phyloP scores from a whole-genome alignment of 2,888 invertebrate genomes.

The Alitta virens region DNA sequence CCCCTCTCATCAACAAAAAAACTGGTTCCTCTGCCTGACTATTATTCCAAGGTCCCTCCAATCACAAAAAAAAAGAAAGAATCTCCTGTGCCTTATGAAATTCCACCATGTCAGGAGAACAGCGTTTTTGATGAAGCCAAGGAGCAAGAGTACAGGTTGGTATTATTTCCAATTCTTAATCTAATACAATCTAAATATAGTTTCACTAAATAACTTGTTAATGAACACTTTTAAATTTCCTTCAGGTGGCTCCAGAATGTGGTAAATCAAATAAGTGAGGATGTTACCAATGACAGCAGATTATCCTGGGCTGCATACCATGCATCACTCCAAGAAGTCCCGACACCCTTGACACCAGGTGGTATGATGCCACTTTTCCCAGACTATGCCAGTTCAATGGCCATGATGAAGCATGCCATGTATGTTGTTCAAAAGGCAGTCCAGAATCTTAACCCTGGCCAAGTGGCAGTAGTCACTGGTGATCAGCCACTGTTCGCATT shows the following conservation, averaged over 20 bases:
- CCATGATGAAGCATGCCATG: conserved; percentile 24
- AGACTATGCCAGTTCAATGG: conserved; percentile 18
- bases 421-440: conserved; percentile 16
- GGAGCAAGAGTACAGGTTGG: no score
- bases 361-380: conserved; percentile 5
- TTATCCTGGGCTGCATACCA: conserved; percentile 21
- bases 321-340: not conserved
- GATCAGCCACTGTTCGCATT: conserved; percentile 40
- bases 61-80: conserved; percentile 18
- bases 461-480: conserved; percentile 35
- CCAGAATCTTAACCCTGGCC: conserved; percentile 33
- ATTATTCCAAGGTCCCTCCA: conserved; percentile 22
- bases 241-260: not conserved
- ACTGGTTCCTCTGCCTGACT: no score
- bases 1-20: conserved; percentile 7
- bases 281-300: conserved; percentile 1
- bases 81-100: conserved; percentile 7
- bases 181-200: no score
- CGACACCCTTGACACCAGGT: no score
- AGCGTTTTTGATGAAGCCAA: no score
- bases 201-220: no score
- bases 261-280: conserved; percentile 4
- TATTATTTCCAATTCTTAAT: no score
- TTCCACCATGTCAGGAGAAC: no score
- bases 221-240: no score